phyloP scores from a whole-genome alignment of 2,888 invertebrate species.

The Callosobruchus maculatus region DNA sequence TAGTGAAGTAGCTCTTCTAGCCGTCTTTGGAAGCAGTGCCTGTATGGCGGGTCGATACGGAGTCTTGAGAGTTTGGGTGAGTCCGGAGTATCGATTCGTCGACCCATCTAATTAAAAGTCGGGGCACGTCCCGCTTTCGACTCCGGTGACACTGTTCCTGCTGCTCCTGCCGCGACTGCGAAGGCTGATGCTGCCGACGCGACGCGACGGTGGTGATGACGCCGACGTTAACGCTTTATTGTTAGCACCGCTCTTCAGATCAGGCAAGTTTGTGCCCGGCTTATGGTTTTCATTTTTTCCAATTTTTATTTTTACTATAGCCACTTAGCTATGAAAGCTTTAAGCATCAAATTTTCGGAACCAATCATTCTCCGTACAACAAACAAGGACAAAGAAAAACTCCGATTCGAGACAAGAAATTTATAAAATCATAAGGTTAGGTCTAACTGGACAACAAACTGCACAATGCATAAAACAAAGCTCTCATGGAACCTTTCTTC shows the following conservation, averaged over 20 bases:
- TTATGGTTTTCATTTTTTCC: too few species aligned
- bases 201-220: too few species aligned
- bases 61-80: conserved; percentile 34
- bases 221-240: background rate
- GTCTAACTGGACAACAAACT: too few species aligned
- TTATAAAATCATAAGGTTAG: too few species aligned
- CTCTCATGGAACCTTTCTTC: too few species aligned
- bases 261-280: background rate
- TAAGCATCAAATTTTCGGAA: too few species aligned
- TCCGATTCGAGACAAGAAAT: too few species aligned
- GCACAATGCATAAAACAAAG: too few species aligned
- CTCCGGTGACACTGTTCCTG: conserved; percentile 50
- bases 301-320: too few species aligned
- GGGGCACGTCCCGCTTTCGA: conserved; percentile 48
- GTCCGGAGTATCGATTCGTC: conserved; percentile 46
- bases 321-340: too few species aligned
- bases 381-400: too few species aligned
- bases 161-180: conserved; percentile 34
- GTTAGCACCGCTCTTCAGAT: background rate
- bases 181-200: background rate
- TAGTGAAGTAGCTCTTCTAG: background rate
- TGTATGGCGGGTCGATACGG: conserved; percentile 26
- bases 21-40: background rate
- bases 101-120: conserved; percentile 51
- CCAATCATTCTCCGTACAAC: too few species aligned